Base-by-base conservation (phyloP, 2,797 vertebrate species). In the Propithecus perrieri region DNA sequence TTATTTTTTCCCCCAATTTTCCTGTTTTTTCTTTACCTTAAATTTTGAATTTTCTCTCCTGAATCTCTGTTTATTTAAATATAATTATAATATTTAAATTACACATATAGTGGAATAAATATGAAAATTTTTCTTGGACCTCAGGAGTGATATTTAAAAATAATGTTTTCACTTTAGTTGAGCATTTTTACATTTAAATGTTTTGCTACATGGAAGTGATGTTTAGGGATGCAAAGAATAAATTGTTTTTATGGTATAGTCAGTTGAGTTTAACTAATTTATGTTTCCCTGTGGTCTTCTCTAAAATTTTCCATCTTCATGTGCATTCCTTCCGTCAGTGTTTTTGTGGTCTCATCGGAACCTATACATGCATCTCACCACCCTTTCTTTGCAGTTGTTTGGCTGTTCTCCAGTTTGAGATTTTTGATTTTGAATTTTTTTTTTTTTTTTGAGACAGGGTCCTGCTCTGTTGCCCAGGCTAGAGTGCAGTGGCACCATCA, bases 71-170 rank as follows among this genome's bases (percentile, higher is more conserved):
- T 74, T 81, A 33, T 86, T 94, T 2, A 95, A 50, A 35, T 85
- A 79, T 24, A 96, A 79, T 85, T 94, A 78, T 50, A 75, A 5
- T 74, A 8, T 59, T 95, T 72, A 75, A 78, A 61, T 91, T 79
- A 85, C 11, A 71, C 4, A 48, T 67, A 67, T 2, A 87, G 26
- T 84, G 35, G 67, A 86, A 81, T 89, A 71, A 65, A 76, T 55
- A 59, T 74, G 69, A 79, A 41, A 11, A 22, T n/a, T 89, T 85
- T 92, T 94, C 35, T 46, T 81, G 22, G 13, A 50, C 5, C 59
- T 85, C 79, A 50, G 18, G 43, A n/a, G 7, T 91, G 11, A 57
- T 83, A 20, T 53, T 79, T 79, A 26, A n/a, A 97, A 43, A 8
- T 63, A 48, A 74, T 65, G 63, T 74, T 92, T 93, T 93, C 20